These are phyloP conservation scores for Ornithorhynchus anatinus DNA, from an alignment of 2,113 vertebrate genomes.

Conservation along the genomic window DNA sequence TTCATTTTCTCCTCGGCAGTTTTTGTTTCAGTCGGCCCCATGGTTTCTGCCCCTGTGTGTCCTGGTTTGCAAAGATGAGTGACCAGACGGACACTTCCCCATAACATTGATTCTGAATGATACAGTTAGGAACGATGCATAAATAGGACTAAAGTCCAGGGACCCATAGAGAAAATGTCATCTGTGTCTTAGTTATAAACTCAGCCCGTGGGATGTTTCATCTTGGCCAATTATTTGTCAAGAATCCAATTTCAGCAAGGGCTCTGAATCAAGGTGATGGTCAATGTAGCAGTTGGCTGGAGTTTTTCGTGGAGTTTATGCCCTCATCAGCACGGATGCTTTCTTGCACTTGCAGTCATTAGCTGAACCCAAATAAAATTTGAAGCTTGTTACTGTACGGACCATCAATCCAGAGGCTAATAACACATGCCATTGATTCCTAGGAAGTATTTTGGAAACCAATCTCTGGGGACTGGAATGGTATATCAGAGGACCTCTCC, in stretches of 20 bases:
- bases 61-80: too few species aligned
- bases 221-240: not conserved
- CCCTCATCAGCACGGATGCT: not conserved
- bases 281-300: not conserved
- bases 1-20: not conserved
- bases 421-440: not conserved
- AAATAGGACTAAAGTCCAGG: not conserved
- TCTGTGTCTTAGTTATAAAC: not conserved
- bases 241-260: not conserved
- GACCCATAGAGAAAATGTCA: not conserved
- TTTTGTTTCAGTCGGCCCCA: not conserved
- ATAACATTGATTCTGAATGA: not conserved
- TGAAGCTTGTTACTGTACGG: not conserved
- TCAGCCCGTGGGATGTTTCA: not conserved
- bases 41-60: not conserved
- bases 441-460: not conserved
- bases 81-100: not conserved
- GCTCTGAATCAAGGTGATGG: not conserved
- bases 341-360: not conserved
- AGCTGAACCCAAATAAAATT: not conserved
- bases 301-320: not conserved
- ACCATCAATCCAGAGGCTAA: not conserved
- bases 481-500: not conserved
- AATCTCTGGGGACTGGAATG: not conserved
- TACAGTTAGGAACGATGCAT: not conserved